Evolutionary conservation across 2,888 invertebrate species (phyloP), one percentile per base, ranked within the genome.

Genomic region (Euphydryas editha): DNA sequence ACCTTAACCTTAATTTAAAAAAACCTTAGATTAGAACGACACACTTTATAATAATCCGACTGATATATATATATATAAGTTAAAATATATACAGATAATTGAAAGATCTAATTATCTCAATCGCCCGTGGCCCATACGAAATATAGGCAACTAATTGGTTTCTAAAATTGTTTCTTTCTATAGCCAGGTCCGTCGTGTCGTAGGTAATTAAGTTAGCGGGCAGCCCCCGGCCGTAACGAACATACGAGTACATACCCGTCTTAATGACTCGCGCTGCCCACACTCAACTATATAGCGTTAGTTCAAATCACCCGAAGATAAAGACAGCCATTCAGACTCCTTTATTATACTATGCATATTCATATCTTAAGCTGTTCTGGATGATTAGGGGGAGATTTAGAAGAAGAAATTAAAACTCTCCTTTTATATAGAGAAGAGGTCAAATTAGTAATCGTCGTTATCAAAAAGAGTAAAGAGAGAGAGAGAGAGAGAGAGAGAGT

Each of bases 221-320:
- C 78, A 24, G 59, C 77, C 79, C 79, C 55, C 65, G 64, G 69
- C 63, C 54, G 67, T 71, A 69, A 70, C 72, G 71, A 80, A 80
- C 85, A 80, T 84, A 84, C 86, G 85, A 84, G 83, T n/a, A n/a
- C n/a, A n/a, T n/a, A 84, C 84, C 84, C 85, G 83, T 82, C 84
- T 84, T 87, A 87, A 87, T 84, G 85, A 86, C 83, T 82, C 79
- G 78, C 81, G 72, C 65, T 71, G 70, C 62, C 64, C 59, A 59
- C 68, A 62, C 60, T 70, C 49, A 21, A 73, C 73, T 59, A 70
- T 21, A 44, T 21, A 24, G 70, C 70, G 65, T 78, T 78, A 63
- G 62, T 81, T 81, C 77, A 76, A 79, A 80, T 76, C 81, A 77
- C 78, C 67, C 68, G 55, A 51, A 59, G 42, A 47, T 70, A 82